phyloP scores from a whole-genome alignment of 2,113 vertebrate species.

The Rhabdornis inornatus region DNA sequence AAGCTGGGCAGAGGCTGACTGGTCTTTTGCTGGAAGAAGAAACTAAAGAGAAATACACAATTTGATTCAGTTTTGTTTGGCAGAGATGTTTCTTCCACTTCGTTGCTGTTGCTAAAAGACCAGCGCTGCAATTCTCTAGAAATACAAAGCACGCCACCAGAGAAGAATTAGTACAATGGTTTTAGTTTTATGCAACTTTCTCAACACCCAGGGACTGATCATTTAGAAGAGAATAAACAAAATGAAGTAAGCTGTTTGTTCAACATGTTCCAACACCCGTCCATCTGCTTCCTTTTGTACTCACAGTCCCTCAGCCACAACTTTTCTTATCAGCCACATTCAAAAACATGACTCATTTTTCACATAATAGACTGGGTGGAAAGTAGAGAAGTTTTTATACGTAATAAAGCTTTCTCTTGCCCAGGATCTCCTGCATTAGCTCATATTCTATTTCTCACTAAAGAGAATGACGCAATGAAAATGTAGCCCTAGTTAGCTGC shows the following conservation, averaged over 20 bases:
- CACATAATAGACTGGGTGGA: constrained; percentile 1
- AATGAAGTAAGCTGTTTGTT: constrained; percentile 56
- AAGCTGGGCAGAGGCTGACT: background rate
- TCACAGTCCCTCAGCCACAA: constrained; percentile 7
- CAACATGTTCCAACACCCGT: constrained; percentile 5
- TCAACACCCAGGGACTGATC: background rate
- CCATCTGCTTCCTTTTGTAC: constrained; percentile 49
- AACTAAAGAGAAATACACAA: background rate
- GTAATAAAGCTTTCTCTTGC: background rate
- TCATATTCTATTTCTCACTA: background rate
- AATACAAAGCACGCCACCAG: background rate
- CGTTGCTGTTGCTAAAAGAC: background rate
- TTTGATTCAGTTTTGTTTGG: background rate
- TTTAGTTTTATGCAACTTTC: background rate
- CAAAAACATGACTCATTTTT: constrained; percentile 55
- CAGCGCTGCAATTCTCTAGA: background rate
- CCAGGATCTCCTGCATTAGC: background rate
- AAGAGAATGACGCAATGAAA: constrained; percentile 3
- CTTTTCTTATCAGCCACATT: constrained; percentile 12
- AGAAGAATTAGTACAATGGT: constrained; percentile 20
- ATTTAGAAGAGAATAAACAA: constrained; percentile 42
- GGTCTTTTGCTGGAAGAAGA: background rate
- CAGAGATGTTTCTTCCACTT: background rate
- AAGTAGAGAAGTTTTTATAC: background rate
- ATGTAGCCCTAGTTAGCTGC: background rate